Conservation (phyloP, 2,113 vertebrate species). For the Dolichallabes microphthalmus region DNA sequence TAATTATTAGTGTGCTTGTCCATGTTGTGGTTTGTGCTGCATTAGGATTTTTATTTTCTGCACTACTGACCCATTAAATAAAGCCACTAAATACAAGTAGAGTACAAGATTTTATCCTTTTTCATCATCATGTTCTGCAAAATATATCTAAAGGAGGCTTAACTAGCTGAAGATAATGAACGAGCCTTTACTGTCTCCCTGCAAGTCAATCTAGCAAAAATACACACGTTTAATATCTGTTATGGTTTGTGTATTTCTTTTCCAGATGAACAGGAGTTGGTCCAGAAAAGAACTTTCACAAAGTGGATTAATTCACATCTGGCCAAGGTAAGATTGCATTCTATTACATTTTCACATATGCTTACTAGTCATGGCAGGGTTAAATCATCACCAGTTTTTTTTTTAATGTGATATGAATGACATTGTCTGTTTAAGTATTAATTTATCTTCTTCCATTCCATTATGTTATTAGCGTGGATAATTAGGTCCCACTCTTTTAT, state of each 20-base stretch:
- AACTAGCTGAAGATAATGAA: background rate
- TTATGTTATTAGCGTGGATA: constrained; percentile 10
- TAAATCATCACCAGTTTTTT: background rate
- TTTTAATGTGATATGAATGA: background rate
- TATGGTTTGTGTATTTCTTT: constrained; percentile 46
- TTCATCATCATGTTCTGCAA: background rate
- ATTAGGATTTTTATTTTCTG: background rate
- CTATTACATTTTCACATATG: background rate
- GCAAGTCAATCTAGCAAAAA: background rate
- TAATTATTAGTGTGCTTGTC: background rate
- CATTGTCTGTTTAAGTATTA: background rate
- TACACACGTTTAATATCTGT: background rate
- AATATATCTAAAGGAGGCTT: background rate
- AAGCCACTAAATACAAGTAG: background rate
- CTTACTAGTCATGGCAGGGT: background rate
- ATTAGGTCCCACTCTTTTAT: constrained; percentile 9
- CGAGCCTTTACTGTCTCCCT: background rate
- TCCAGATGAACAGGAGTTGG: constrained; percentile 94
- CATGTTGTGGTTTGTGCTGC: constrained; percentile 26
- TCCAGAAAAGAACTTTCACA: constrained; percentile 98
- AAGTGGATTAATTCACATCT: constrained; percentile 99
- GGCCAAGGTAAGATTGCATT: constrained; percentile 84
- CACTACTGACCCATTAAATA: constrained; percentile 33
- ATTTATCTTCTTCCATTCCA: background rate
- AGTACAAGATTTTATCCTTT: background rate